Base-by-base conservation (phyloP, 1,140 invertebrate genomes). In the Varroa destructor region DNA sequence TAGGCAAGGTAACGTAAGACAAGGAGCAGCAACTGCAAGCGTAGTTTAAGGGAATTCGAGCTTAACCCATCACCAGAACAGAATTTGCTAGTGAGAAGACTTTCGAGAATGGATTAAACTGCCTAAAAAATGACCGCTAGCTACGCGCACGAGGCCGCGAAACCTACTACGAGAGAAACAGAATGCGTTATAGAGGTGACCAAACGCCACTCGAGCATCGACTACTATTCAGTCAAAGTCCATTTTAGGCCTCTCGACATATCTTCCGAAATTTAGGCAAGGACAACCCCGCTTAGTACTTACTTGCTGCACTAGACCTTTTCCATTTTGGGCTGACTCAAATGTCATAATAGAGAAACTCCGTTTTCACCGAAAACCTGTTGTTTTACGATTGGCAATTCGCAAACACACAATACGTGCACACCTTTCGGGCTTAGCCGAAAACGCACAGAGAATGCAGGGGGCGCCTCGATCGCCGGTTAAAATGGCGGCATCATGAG, bases 261-360 rank as follows among this genome's bases (percentile, higher is more conserved):
- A 5, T 51, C 40, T 37, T 25, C 12, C 37, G 61, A 43, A 37
- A 36, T 46, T 40, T 67, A 12, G 61, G 14, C 61, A 67, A 14
- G 14, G 40, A 40, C 37, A 1, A 3, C 12, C n/a, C 37, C 8
- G 61, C 61, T 12, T 36, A 40, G 46, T 37, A 67, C 61, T 67
- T 40, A 67, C 61, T 67, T 67, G 61, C 61, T 67, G 61, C 61
- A 37, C 61, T 67, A 67, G 61, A 67, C 61, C 61, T 67, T 67
- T 67, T 67, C 46, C 61, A 67, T 67, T 67, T 67, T 67, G 61
- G 61, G 61, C 61, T 67, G 61, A 67, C 61, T 67, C 61, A 67
- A 67, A 67, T 67, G 61, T 67, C 61, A 67, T 67, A 67, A 67
- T 67, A 67, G 40, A 67, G 61, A 67, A 67, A 67, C 61, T 67